Conservation (phyloP, 2,888 invertebrate species). For the Troglohyphantes excavatus region DNA sequence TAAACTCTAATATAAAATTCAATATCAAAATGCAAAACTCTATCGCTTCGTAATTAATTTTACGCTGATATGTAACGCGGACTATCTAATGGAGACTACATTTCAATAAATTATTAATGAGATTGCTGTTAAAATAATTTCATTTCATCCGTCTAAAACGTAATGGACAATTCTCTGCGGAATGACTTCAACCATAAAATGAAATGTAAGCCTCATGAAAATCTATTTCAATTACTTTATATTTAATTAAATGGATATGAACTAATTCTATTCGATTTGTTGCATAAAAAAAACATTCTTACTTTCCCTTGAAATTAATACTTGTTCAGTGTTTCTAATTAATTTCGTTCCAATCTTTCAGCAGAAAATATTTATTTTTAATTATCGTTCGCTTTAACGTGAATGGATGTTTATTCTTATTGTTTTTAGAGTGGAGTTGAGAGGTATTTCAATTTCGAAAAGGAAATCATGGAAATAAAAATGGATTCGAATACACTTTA, state of each 20-base stretch:
- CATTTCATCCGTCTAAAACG: too few relatives aligned
- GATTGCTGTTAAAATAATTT: background rate
- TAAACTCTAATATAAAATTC: too few relatives aligned
- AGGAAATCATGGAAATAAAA: too few relatives aligned
- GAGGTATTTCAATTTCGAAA: too few relatives aligned
- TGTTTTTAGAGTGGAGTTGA: background rate
- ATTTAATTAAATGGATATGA: background rate
- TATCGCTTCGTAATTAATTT: too few relatives aligned
- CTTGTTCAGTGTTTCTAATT: background rate
- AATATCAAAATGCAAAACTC: too few relatives aligned
- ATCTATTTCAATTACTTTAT: background rate
- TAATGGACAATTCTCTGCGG: background rate
- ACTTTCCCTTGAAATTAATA: background rate
- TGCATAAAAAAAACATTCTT: background rate
- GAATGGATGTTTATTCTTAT: background rate
- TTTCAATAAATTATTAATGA: too few relatives aligned
- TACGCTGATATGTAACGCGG: too few relatives aligned
- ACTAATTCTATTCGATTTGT: background rate
- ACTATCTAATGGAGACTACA: too few relatives aligned
- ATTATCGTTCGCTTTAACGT: background rate
- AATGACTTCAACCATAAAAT: background rate
- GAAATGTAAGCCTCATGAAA: background rate
- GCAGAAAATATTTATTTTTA: background rate
- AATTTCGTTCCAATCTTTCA: background rate
- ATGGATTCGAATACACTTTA: too few relatives aligned